phyloP scores from a whole-genome alignment of 2,797 vertebrate species.

The Epinephelus malabaricus region DNA sequence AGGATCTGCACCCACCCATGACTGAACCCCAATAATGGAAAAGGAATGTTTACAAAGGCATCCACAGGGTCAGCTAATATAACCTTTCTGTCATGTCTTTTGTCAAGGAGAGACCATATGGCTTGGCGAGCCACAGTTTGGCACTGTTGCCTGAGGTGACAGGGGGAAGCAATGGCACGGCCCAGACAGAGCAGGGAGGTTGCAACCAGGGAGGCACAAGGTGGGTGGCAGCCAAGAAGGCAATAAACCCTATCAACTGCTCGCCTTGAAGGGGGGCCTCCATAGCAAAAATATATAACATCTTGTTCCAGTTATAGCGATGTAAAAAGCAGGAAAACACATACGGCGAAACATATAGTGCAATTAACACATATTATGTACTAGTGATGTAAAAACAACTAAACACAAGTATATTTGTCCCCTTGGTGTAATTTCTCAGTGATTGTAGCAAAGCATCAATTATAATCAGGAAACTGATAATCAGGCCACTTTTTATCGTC shows the following conservation, averaged over 20 bases:
- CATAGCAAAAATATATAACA: constrained; percentile 22
- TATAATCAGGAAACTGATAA: constrained; percentile 33
- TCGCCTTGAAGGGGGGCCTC: constrained; percentile 26
- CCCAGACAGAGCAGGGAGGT: constrained; percentile 58
- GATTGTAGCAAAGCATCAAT: constrained; percentile 24
- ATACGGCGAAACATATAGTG: not conserved
- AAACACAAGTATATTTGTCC: too few relatives aligned
- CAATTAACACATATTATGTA: not conserved
- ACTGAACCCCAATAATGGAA: constrained; percentile 14
- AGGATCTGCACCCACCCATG: not conserved
- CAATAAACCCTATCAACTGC: constrained; percentile 54
- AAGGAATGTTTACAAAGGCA: constrained; percentile 36
- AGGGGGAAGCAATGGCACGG: constrained; percentile 58
- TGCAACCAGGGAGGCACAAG: constrained; percentile 59
- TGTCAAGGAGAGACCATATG: constrained; percentile 79
- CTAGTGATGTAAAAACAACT: not conserved
- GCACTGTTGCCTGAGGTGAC: constrained; percentile 68
- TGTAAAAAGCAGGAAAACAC: constrained; percentile 1
- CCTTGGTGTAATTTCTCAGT: not conserved
- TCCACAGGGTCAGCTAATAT: constrained; percentile 42
- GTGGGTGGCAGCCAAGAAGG: constrained; percentile 62
- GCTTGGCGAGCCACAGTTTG: constrained; percentile 66
- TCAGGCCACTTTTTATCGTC: not conserved
- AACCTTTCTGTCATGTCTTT: constrained; percentile 66
- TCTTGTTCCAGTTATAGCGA: not conserved